Evolutionary conservation across 2,113 vertebrate genomes (phyloP).

Genomic region (rabbit (Oryctolagus cuniculus)): mOryCun1.1 NC_091433.1:144409001-144409500

Average conservation of each 20-base stretch:
- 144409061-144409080: slow-evolving; percentile 1
- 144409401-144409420: neutral
- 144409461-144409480: neutral
- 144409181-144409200: neutral
- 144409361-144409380: neutral
- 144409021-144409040: neutral
- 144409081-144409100: slow-evolving; percentile 36
- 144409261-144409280: neutral
- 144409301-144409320: neutral
- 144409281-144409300: neutral
- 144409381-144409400: neutral
- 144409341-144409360: neutral
- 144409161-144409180: neutral
- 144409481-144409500: slow-evolving; percentile 24
- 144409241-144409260: neutral
- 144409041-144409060: slow-evolving; percentile 42
- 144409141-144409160: neutral
- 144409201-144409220: neutral
- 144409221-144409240: neutral
- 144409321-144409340: slow-evolving; percentile 30
- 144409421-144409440: neutral
- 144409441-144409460: slow-evolving; percentile 3
- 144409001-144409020: neutral
- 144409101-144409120: neutral
- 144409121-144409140: neutral